Conservation (phyloP, 2,888 invertebrate genomes). For the Orgyia antiqua region DNA sequence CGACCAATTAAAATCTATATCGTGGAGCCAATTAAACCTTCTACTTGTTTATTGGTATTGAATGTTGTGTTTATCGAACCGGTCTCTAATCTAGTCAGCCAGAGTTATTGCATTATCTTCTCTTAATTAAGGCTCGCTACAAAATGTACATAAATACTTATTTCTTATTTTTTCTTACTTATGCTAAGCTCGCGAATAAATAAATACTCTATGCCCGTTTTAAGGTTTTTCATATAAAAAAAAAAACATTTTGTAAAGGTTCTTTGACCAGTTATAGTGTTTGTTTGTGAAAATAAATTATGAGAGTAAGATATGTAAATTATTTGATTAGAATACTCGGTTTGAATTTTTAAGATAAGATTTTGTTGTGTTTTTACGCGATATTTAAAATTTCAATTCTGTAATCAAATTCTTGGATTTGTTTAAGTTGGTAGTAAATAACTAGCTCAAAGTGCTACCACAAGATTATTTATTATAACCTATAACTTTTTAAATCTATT, state of each 20-base stretch:
- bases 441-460: too few species aligned
- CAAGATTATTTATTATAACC: too few species aligned
- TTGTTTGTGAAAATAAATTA: too few species aligned
- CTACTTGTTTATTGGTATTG: conserved; percentile 59
- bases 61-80: conserved; percentile 47
- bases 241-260: too few species aligned
- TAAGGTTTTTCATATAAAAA: too few species aligned
- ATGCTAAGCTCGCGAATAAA: conserved; percentile 13
- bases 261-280: too few species aligned
- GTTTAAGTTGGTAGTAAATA: too few species aligned
- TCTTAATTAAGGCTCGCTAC: conserved; percentile 25
- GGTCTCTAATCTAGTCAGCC: conserved; percentile 19
- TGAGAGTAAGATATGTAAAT: not conserved
- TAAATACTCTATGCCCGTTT: too few species aligned
- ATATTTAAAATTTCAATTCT: too few species aligned
- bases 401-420: too few species aligned
- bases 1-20: conserved; percentile 72
- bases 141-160: conserved; percentile 11
- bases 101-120: conserved; percentile 24
- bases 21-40: conserved; percentile 64
- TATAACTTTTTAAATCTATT: too few species aligned
- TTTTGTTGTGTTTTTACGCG: too few species aligned
- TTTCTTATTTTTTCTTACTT: conserved; percentile 7
- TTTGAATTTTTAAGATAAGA: not conserved
- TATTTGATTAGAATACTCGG: not conserved